phyloP scores from a whole-genome alignment of 2,113 vertebrate species.

The Coreoperca whiteheadi region DNA sequence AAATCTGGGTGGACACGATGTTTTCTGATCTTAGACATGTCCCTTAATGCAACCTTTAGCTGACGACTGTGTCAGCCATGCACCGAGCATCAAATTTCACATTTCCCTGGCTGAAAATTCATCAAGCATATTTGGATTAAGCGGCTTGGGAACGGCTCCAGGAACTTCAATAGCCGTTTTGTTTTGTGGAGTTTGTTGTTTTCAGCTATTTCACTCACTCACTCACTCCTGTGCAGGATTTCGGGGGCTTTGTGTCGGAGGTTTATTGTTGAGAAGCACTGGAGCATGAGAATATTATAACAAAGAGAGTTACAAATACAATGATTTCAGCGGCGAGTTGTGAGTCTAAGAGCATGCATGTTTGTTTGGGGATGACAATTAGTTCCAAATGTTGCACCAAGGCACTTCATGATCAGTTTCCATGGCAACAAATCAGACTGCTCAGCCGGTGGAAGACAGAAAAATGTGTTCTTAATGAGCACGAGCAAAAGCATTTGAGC shows the following conservation, averaged over 20 bases:
- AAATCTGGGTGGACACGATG: conserved; percentile 24
- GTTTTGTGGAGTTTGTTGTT: conserved; percentile 43
- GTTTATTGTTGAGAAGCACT: conserved; percentile 65
- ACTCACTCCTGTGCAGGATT: conserved; percentile 42
- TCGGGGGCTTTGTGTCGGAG: conserved; percentile 34
- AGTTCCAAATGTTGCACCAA: conserved; percentile 59
- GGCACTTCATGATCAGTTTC: conserved; percentile 70
- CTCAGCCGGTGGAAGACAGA: conserved; percentile 47
- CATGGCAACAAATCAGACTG: conserved; percentile 74
- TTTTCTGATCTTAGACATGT: conserved; percentile 25
- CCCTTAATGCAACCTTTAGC: conserved; percentile 20
- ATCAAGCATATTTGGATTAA: conserved; percentile 46
- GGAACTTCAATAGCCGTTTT: conserved; percentile 52
- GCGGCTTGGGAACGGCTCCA: conserved; percentile 41
- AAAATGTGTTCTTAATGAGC: conserved; percentile 49
- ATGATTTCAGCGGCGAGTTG: conserved; percentile 30
- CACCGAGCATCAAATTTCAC: conserved; percentile 22
- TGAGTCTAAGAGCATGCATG: conserved; percentile 36
- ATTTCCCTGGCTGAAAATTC: conserved; percentile 50
- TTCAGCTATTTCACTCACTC: conserved; percentile 52
- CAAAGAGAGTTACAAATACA: conserved; percentile 54
- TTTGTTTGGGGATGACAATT: conserved; percentile 66
- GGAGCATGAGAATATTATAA: conserved; percentile 62
- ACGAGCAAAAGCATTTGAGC: conserved; percentile 41
- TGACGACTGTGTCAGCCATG: conserved; percentile 18